Conservation (phyloP, 2,888 invertebrate species). For the Platerodrilus igneus region DNA sequence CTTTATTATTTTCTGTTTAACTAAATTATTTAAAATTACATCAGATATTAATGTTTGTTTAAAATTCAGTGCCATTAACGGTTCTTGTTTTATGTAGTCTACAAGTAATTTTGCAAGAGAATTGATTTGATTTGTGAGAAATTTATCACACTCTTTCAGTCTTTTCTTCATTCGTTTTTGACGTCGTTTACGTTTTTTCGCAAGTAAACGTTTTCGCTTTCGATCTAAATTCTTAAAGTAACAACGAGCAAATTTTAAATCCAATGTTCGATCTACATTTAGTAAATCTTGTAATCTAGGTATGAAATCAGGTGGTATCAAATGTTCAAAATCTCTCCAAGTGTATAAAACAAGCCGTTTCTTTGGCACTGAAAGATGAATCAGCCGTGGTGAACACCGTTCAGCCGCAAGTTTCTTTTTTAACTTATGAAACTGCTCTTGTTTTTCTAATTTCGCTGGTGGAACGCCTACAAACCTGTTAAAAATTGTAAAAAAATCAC, state of each 20-base stretch:
- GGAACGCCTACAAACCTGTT: too few relatives aligned
- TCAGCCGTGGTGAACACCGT: slow-evolving; percentile 37
- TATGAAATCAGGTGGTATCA: slow-evolving; percentile 34
- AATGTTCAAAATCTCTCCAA: slow-evolving; percentile 35
- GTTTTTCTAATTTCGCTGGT: too few relatives aligned
- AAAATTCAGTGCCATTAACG: slow-evolving; percentile 35
- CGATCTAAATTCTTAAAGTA: slow-evolving; percentile 38
- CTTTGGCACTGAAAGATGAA: slow-evolving; percentile 37
- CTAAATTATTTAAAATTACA: slow-evolving; percentile 31
- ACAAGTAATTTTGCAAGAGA: slow-evolving; percentile 25
- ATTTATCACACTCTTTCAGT: slow-evolving; percentile 24
- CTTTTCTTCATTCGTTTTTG: slow-evolving; percentile 21
- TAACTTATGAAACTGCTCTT: too few relatives aligned
- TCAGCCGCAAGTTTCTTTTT: slow-evolving; percentile 26
- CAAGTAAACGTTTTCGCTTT: slow-evolving; percentile 9
- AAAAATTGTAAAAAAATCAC: too few relatives aligned
- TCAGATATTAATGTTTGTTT: slow-evolving; percentile 39
- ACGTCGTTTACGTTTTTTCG: slow-evolving; percentile 19
- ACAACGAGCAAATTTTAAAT: slow-evolving; percentile 36
- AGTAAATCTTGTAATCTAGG: slow-evolving; percentile 37
- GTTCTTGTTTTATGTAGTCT: slow-evolving; percentile 35
- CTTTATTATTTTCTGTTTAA: slow-evolving; percentile 13
- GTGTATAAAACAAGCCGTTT: slow-evolving; percentile 35
- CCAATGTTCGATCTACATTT: slow-evolving; percentile 37
- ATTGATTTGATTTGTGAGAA: slow-evolving; percentile 24